These are phyloP conservation scores for Coptotermes formosanus DNA, from an alignment of 1,140 invertebrate species.

Conservation along the genomic window DNA sequence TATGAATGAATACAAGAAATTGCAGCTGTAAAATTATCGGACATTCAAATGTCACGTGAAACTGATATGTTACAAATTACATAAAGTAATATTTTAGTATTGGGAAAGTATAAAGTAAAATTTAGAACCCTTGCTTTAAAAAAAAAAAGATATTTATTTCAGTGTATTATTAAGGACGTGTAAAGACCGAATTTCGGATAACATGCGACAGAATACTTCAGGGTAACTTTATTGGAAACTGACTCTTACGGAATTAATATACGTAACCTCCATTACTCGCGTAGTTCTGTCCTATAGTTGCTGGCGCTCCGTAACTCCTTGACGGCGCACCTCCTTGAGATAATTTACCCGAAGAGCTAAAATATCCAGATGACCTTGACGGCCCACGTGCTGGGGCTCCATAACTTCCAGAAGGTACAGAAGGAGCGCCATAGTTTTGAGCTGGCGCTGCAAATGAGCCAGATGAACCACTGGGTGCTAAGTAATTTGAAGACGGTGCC, in stretches of 20 bases:
- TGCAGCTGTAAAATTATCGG: too few species aligned
- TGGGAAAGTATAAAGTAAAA: too few species aligned
- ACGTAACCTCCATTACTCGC: not conserved
- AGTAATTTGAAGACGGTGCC: not conserved
- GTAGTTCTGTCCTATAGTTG: not conserved
- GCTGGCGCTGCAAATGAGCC: not conserved
- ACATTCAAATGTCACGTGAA: too few species aligned
- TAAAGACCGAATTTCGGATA: not conserved
- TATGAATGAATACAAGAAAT: too few species aligned
- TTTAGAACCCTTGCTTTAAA: too few species aligned
- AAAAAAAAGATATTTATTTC: not conserved
- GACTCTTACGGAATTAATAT: not conserved
- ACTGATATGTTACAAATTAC: too few species aligned
- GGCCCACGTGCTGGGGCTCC: not conserved
- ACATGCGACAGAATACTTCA: not conserved
- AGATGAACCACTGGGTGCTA: not conserved
- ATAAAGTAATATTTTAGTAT: too few species aligned
- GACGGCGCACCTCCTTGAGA: slow-evolving; percentile 20
- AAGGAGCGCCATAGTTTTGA: slow-evolving; percentile 21
- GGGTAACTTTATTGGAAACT: not conserved
- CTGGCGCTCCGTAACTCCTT: slow-evolving; percentile 23
- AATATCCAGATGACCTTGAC: not conserved
- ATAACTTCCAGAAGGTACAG: slow-evolving; percentile 12
- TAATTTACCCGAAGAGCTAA: not conserved
- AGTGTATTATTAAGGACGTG: not conserved